These are phyloP conservation scores for Pammene aurita DNA, from an alignment of 2,888 invertebrate genomes.

Conservation along the genomic window DNA sequence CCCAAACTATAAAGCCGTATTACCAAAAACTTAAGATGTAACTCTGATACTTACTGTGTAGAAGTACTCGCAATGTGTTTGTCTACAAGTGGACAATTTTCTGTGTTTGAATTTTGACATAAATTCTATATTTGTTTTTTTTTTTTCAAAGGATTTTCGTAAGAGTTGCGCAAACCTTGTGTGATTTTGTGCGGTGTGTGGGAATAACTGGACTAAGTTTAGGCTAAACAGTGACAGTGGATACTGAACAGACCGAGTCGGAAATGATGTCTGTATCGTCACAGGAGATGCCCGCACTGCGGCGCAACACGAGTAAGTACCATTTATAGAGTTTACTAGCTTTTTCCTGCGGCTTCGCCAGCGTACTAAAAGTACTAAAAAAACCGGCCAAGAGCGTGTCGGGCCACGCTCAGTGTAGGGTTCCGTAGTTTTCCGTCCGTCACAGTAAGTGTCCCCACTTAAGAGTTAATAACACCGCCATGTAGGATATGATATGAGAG, in stretches of 20 bases:
- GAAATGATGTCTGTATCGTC: slow-evolving; percentile 23
- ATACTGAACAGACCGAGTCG: background rate
- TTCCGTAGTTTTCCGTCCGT: too few species aligned
- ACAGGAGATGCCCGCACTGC: slow-evolving; percentile 29
- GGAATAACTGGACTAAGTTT: background rate
- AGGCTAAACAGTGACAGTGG: background rate
- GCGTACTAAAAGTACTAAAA: too few species aligned
- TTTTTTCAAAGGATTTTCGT: too few species aligned
- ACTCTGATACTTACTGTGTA: background rate
- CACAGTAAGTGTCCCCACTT: too few species aligned
- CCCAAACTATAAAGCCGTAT: slow-evolving; percentile 8
- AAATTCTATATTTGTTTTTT: background rate
- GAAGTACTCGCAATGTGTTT: background rate
- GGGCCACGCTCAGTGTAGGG: too few species aligned
- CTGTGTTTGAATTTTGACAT: background rate
- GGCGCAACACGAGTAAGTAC: slow-evolving; percentile 12
- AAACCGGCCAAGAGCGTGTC: too few species aligned
- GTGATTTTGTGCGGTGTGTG: background rate
- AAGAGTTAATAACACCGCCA: too few species aligned
- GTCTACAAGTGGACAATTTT: background rate
- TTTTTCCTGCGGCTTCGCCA: too few species aligned
- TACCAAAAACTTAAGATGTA: background rate
- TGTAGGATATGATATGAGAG: too few species aligned
- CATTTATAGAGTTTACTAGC: too few species aligned
- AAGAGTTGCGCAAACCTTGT: too few species aligned